Evolutionary conservation across 1,140 invertebrate species (phyloP).

Genomic region (Drosophila triauraria): DNA sequence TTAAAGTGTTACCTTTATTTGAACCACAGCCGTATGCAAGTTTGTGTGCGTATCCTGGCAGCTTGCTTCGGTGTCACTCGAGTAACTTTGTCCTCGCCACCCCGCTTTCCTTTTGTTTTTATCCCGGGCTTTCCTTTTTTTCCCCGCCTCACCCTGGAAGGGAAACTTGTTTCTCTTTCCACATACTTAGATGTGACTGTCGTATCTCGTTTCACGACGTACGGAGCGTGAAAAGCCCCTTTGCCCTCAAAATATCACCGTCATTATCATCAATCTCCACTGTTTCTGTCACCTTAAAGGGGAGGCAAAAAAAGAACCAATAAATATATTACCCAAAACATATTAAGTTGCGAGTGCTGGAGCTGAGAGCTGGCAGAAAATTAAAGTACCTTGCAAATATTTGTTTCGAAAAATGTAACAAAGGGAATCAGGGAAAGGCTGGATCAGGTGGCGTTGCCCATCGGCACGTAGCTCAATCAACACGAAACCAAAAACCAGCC

Average conservation of each 20-base stretch:
- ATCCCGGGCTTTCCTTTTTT: background rate
- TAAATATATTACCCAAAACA: constrained; percentile 20
- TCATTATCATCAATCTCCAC: constrained; percentile 31
- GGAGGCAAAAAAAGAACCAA: constrained; percentile 19
- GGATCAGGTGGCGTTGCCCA: constrained; percentile 38
- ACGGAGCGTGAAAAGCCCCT: constrained; percentile 68
- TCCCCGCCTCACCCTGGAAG: background rate
- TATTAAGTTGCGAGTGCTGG: constrained; percentile 43
- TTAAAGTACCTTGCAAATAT: constrained; percentile 74
- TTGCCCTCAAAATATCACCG: background rate
- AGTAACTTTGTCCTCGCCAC: constrained; percentile 56
- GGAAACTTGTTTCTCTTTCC: constrained; percentile 67
- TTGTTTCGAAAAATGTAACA: constrained; percentile 42
- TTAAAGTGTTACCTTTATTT: background rate
- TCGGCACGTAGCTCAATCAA: constrained; percentile 71
- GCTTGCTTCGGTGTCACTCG: constrained; percentile 60
- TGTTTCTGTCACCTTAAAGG: constrained; percentile 1
- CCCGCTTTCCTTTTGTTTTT: background rate
- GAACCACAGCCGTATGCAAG: constrained; percentile 1
- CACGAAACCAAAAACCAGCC: constrained; percentile 21
- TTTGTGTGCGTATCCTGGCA: constrained; percentile 41
- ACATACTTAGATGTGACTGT: constrained; percentile 58
- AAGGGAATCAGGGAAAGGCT: background rate
- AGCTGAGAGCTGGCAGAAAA: constrained; percentile 35
- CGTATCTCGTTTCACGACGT: constrained; percentile 73